Percentiles rank a stretch among this genome's conserved stretches.
These are phyloP conservation scores for Chaetogeoica ovagalla DNA, from an alignment of 2,888 invertebrate genomes.

Conservation along the genomic window DNA sequence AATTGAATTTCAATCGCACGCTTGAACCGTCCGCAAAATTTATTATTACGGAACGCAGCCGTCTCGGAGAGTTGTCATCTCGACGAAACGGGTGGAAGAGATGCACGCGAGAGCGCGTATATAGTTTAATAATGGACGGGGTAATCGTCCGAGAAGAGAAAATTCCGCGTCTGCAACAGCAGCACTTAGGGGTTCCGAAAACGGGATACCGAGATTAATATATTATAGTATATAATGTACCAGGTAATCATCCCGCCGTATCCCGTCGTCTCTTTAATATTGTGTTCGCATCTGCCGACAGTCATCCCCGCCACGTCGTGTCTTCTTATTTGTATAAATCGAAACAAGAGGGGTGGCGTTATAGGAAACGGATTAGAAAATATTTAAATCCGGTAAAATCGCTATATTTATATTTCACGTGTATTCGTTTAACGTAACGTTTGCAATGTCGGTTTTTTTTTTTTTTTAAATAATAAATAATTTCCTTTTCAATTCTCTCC, in stretches of 20 bases:
- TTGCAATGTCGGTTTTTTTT: too few relatives aligned
- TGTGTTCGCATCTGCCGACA: conserved; percentile 34
- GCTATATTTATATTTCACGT: too few relatives aligned
- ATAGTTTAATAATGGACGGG: conserved; percentile 14
- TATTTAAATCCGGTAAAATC: too few relatives aligned
- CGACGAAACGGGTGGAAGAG: conserved; percentile 7
- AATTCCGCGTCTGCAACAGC: conserved; percentile 17
- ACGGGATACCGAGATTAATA: background rate
- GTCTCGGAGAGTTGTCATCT: conserved; percentile 34
- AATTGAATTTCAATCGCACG: too few relatives aligned
- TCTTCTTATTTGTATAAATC: background rate
- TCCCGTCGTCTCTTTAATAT: too few relatives aligned
- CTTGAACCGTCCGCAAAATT: too few relatives aligned
- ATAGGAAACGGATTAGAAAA: conserved; percentile 13
- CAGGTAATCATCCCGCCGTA: conserved; percentile 37
- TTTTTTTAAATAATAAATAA: too few relatives aligned
- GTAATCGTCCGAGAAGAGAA: conserved; percentile 26
- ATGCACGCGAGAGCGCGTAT: too few relatives aligned
- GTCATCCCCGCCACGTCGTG: background rate
- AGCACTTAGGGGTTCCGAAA: conserved; percentile 18
- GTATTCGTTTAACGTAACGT: too few relatives aligned
- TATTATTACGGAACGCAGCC: background rate
- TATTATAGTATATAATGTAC: background rate
- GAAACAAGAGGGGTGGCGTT: background rate
- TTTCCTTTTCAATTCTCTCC: too few relatives aligned